Base-by-base conservation (phyloP, 2,797 vertebrate genomes). In the Paedocypris micromegethes region DNA sequence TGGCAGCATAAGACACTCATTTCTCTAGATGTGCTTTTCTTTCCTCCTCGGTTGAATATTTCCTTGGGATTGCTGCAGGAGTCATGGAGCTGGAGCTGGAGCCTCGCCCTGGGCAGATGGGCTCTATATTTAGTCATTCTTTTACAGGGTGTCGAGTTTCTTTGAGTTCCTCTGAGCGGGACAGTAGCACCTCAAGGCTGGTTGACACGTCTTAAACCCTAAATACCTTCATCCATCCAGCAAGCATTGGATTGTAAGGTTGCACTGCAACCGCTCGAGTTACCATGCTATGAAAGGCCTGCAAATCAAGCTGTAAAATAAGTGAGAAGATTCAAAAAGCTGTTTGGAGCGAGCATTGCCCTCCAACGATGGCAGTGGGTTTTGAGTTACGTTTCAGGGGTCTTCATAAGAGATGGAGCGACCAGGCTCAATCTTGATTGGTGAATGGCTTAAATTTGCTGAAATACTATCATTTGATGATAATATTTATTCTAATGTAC, bases 111-210 rank as follows among this genome's bases (percentile, higher is more conserved):
- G 58, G 83, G 69, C 86, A 90, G 85, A 86, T 86, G 86, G 84
- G 53, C 72, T 75, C 87, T 92, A 92, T 90, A 87, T 90, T 89
- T 90, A 89, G 78, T 40, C 8, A 9, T 53, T 54, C 42, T 9
- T 72, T 54, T 59, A 57, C 67, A 74, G 70, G 84, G 89, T 86
- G 83, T 89, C 84, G 0, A 69, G 82, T 90, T 90, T 85, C 87
- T 83, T 70, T 72, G 41, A 43, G 56, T 47, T 54, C 9, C 40
- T 74, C 63, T 61, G 64, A 59, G 67, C 53, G 59, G 61, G 49
- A 51, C 52, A 6, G 58, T 23, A 54, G 64, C 67, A 74, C 56
- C 74, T 75, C 68, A 51, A 76, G 76, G 71, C 67, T 64, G 56
- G 37, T 45, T 58, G 43, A 70, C 68, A 80, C n/a, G 39, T 65